Percentiles rank a stretch among this genome's conserved stretches.
phyloP scores from a whole-genome alignment of 2,113 vertebrate genomes.

The Anser cygnoides region DNA sequence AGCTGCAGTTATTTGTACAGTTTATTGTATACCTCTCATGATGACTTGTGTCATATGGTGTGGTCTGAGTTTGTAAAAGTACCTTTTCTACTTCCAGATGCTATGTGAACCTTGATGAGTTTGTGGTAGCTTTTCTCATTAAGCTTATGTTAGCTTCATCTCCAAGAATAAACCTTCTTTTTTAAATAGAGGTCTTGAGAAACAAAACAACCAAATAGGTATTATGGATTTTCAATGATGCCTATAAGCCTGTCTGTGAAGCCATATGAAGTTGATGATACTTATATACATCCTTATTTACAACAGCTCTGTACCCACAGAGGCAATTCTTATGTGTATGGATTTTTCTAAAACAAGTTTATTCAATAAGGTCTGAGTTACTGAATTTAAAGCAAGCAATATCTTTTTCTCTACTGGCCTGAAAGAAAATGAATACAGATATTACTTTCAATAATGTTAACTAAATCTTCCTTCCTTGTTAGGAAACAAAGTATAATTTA shows the following conservation, averaged over 20 bases:
- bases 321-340: neutral
- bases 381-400: conserved; percentile 2
- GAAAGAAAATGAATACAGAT: conserved; percentile 1
- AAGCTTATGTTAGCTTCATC: neutral
- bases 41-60: neutral
- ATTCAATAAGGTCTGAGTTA: conserved; percentile 6
- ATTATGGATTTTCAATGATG: neutral
- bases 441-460: neutral
- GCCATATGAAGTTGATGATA: neutral
- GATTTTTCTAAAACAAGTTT: conserved; percentile 6
- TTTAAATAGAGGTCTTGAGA: conserved; percentile 8
- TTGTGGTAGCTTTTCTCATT: neutral
- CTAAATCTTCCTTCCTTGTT: neutral
- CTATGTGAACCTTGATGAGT: neutral
- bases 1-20: neutral
- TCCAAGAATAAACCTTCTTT: neutral
- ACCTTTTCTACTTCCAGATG: neutral
- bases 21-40: neutral
- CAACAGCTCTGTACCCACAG: neutral
- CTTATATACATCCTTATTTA: neutral
- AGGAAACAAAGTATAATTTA: neutral
- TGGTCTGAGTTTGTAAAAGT: neutral
- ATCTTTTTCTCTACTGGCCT: neutral
- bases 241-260: neutral
- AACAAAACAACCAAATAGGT: conserved; percentile 1